Evolutionary conservation across 2,888 invertebrate species (phyloP), one percentile per base, ranked within the genome.

Genomic region (Microctonus brassicae): DNA sequence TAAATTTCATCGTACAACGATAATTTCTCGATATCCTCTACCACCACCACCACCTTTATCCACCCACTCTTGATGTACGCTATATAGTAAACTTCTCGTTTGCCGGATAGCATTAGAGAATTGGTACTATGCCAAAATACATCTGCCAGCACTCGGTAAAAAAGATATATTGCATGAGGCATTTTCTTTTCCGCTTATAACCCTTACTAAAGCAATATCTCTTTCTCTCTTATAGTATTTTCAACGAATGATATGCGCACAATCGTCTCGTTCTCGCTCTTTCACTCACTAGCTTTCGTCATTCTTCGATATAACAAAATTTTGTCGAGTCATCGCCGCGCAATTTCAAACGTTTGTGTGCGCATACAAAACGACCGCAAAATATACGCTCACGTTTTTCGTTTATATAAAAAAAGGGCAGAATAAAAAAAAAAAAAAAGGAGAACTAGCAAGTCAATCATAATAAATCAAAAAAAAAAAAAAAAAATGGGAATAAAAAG

Each of bases 51-150:
- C 55, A 71, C 73, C 68, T 60, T 62, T 69, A 70, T 60, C 68
- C 70, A 65, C 70, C 73, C 73, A 72, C 76, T 75, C 73, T 74
- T n/a, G n/a, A n/a, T 76, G 74, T 69, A 70, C 75, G 17, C 9
- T 34, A 60, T 34, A 60, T 36, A 34, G 60, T 29, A 64, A 42
- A 24, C 72, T 72, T 74, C 73, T 76, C 78, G 79, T 68, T 81
- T 81, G 80, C 81, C 78, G 81, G 81, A 82, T 83, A 83, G 81
- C 81, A 82, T 84, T 84, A 82, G 77, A 81, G 80, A 76, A 76
- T 80, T 84, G 84, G 80, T 81, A 70, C 66, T 73, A 73, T 79
- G 83, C 84, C 84, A 84, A 82, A 78, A 79, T 82, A 82, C 80
- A 83, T 83, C 79, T 80, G 80, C 80, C 79, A 78, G 77, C 78